Evolutionary conservation across 2,888 invertebrate species (phyloP), one percentile per base, ranked within the genome.

Genomic region (Gonocerus acuteangulatus): DNA sequence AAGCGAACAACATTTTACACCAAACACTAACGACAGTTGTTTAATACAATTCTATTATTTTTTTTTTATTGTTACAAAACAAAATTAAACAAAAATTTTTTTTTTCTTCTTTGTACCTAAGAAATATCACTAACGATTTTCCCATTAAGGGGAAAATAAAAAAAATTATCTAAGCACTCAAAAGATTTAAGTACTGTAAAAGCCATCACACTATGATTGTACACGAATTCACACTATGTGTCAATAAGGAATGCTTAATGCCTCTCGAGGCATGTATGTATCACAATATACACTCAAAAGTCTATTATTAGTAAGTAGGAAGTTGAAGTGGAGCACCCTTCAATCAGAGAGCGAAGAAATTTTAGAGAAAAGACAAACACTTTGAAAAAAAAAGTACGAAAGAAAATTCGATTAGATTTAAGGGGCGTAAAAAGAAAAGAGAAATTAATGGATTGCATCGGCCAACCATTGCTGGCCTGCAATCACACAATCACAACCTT

Each of bases 131-230:
- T 57, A 57, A 47, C 18, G 34, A 57, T 57, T 57, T 57, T 57
- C 57, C 57, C 57, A 32, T n/a, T 27, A 11, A 15, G 6, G 15
- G 57, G 57, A 42, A 47, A 57, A 45, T 42, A 15, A 18, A 19
- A 44, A 56, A 57, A 45, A 45, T 47, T 47, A 47, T 44, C 57
- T 57, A 57, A 57, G 57, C 45, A 57, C 57, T 23, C 27, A 34
- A 21, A 21, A 45, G 15, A 23, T 34, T 47, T 57, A 57, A 57
- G 57, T 57, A 57, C 57, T 34, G 23, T n/a, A 47, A 54, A 57
- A 47, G 32, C 47, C 57, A 57, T 57, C 57, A 57, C 57, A 57
- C 57, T 57, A 57, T 57, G 57, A 57, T 57, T 57, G 57, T 57
- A 57, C 57, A 47, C 54, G 54, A 57, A 57, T 57, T 57, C 47